Conservation (phyloP, 2,113 vertebrate genomes). For the Mirza zaza region DNA sequence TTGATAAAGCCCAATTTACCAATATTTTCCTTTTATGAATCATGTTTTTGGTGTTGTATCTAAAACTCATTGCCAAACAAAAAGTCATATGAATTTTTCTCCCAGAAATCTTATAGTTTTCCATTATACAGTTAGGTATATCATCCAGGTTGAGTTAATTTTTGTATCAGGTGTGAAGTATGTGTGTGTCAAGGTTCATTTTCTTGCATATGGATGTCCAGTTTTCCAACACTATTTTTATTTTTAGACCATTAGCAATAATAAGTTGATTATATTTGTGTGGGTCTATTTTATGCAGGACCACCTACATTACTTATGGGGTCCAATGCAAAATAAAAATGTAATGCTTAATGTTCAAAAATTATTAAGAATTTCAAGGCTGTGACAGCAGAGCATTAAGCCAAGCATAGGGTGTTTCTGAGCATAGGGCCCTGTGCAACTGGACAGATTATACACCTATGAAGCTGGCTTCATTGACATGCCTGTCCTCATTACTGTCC, state of each 20-base stretch:
- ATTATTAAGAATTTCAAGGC: neutral
- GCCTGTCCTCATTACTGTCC: neutral
- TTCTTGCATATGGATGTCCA: neutral
- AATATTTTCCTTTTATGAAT: neutral
- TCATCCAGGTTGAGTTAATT: neutral
- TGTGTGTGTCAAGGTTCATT: neutral
- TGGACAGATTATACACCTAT: neutral
- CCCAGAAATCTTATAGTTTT: neutral
- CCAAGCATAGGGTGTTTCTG: neutral
- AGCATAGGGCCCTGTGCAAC: neutral
- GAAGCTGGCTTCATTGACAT: accelerated
- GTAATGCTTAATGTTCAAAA: neutral
- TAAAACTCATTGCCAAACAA: neutral
- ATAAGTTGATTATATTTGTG: neutral
- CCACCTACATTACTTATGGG: neutral
- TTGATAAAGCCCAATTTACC: neutral
- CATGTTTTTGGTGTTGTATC: neutral
- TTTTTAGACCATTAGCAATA: neutral
- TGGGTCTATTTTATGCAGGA: neutral
- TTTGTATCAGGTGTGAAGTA: neutral
- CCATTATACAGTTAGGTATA: neutral
- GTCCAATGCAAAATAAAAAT: neutral
- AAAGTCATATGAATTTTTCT: neutral
- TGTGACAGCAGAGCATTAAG: neutral
- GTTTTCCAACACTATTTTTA: neutral